Conservation (phyloP, 2,797 vertebrate species). For the Pantherophis vulpinus region DNA sequence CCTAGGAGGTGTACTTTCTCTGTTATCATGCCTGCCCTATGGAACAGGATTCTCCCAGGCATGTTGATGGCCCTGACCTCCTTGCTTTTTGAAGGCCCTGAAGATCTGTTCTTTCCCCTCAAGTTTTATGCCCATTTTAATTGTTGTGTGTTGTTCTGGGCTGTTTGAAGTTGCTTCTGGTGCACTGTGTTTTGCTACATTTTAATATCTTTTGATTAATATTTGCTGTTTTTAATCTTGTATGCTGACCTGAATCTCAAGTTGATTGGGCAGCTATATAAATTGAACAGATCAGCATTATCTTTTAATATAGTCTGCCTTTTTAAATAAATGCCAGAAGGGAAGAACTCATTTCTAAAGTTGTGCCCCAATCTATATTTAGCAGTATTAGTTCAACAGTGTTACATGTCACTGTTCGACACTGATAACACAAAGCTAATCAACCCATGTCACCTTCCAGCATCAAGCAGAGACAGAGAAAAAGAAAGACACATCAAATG, state of each 20-base stretch:
- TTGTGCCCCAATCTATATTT: not conserved
- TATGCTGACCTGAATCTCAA: not conserved
- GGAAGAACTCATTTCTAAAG: not conserved
- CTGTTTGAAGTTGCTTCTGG: not conserved
- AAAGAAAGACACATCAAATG: not conserved
- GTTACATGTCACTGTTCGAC: not conserved
- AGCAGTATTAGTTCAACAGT: not conserved
- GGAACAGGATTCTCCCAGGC: not conserved
- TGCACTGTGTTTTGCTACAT: not conserved
- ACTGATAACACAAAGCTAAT: not conserved
- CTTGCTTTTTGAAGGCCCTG: not conserved
- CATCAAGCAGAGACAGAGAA: not conserved
- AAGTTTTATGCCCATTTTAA: not conserved
- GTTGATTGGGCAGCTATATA: not conserved
- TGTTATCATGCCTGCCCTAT: not conserved
- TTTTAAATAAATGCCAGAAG: not conserved
- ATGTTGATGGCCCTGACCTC: not conserved
- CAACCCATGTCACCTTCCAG: not conserved
- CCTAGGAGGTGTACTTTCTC: not conserved
- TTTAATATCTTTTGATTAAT: not conserved
- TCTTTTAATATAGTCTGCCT: not conserved
- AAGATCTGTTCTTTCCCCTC: not conserved
- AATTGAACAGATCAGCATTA: not conserved
- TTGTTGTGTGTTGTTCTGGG: not conserved
- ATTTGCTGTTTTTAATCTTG: not conserved